Evolutionary conservation across 2,888 invertebrate species (phyloP).

Genomic region (Melolontha melolontha): DNA sequence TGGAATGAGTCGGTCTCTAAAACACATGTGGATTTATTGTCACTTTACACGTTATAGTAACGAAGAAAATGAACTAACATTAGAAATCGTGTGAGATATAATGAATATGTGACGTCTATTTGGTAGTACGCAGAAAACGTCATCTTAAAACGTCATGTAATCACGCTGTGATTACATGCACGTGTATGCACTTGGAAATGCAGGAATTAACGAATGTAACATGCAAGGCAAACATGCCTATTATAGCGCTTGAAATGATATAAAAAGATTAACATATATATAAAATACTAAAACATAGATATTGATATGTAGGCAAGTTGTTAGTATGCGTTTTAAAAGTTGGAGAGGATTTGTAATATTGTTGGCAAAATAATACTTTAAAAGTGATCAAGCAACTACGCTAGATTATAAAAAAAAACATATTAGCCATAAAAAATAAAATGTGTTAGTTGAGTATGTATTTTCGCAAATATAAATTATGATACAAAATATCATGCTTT

Average conservation of each 20-base stretch:
- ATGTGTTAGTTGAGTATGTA: too few species aligned
- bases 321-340: too few species aligned
- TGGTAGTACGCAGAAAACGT: constrained; percentile 14
- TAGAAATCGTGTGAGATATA: neutral
- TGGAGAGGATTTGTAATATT: too few species aligned
- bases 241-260: constrained; percentile 1
- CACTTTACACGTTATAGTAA: constrained; percentile 24
- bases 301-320: too few species aligned
- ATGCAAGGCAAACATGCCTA: neutral
- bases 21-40: constrained; percentile 17
- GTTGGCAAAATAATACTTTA: too few species aligned
- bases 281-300: too few species aligned
- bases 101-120: constrained; percentile 13
- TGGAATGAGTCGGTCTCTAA: constrained; percentile 1
- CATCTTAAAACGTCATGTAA: neutral
- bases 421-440: too few species aligned
- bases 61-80: constrained; percentile 9
- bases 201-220: constrained; percentile 5
- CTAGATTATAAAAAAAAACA: too few species aligned
- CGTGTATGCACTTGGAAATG: neutral
- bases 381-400: too few species aligned
- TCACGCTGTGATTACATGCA: neutral
- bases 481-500: too few species aligned
- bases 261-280: too few species aligned
- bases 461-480: too few species aligned